Evolutionary conservation across 2,888 invertebrate genomes (phyloP).

Genomic region (Calliphora vomitoria): DNA sequence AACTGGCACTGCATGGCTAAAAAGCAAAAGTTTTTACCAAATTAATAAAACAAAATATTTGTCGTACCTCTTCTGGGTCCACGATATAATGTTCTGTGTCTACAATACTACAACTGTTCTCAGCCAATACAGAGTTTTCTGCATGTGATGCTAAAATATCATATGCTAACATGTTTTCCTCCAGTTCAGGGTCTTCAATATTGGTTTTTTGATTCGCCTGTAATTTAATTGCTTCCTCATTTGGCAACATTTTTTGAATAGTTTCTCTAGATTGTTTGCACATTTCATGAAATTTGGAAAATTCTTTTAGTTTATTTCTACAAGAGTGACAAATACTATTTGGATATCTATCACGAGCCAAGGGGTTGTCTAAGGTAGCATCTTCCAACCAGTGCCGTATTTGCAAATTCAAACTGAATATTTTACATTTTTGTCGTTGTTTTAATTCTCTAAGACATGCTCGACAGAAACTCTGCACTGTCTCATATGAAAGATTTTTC

Average conservation of each 20-base stretch:
- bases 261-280: constrained; percentile 78
- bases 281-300: constrained; percentile 80
- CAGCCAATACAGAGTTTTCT: not conserved
- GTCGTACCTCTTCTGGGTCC: not conserved
- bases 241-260: constrained; percentile 4
- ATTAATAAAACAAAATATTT: not conserved
- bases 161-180: no score
- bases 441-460: constrained; percentile 73
- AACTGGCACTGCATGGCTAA: not conserved
- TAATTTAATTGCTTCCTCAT: not conserved
- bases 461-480: constrained; percentile 71
- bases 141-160: not conserved
- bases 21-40: not conserved
- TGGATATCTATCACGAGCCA: constrained; percentile 75
- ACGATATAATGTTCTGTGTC: not conserved
- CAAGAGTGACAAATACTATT: constrained; percentile 78
- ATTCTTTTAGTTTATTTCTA: constrained; percentile 78
- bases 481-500: constrained; percentile 4
- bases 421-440: constrained; percentile 61
- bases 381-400: constrained; percentile 72
- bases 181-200: no score
- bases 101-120: not conserved
- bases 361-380: constrained; percentile 59
- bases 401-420: constrained; percentile 64
- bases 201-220: not conserved